phyloP scores from a whole-genome alignment of 2,113 vertebrate species.

The Theropithecus gelada region DNA sequence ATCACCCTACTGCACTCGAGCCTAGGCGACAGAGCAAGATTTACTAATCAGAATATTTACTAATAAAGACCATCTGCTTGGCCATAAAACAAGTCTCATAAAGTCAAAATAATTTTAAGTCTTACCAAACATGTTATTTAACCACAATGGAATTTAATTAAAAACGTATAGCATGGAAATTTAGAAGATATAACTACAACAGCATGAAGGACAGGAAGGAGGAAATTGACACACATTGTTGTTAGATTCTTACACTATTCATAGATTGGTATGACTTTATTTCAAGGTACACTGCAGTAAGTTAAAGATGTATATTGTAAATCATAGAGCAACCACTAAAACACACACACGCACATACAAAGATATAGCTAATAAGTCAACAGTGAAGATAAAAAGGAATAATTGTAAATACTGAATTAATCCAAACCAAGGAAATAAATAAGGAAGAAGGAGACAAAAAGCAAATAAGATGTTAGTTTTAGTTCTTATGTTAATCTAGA shows the following conservation, averaged over 20 bases:
- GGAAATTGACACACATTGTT: background rate
- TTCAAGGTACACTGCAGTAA: background rate
- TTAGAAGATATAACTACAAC: background rate
- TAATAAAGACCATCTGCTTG: conserved; percentile 5
- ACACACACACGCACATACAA: background rate
- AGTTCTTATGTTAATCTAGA: background rate
- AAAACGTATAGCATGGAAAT: conserved; percentile 1
- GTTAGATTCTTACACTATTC: background rate
- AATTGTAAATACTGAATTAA: background rate
- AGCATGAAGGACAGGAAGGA: background rate
- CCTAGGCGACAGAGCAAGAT: too few species aligned
- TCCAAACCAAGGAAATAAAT: background rate
- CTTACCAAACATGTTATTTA: conserved; percentile 27
- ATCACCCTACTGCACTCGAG: too few species aligned
- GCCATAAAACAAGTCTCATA: background rate
- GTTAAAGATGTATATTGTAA: background rate
- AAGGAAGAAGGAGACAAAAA: background rate
- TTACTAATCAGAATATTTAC: background rate
- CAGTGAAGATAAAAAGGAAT: background rate
- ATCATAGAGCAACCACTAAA: background rate
- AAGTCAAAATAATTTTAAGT: background rate
- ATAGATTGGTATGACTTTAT: background rate
- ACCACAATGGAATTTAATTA: conserved; percentile 12
- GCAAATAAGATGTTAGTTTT: background rate
- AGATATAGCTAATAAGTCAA: background rate